Percentiles rank a stretch among this genome's conserved stretches.
phyloP scores from a whole-genome alignment of 2,113 vertebrate species.

The Gavia stellata region DNA sequence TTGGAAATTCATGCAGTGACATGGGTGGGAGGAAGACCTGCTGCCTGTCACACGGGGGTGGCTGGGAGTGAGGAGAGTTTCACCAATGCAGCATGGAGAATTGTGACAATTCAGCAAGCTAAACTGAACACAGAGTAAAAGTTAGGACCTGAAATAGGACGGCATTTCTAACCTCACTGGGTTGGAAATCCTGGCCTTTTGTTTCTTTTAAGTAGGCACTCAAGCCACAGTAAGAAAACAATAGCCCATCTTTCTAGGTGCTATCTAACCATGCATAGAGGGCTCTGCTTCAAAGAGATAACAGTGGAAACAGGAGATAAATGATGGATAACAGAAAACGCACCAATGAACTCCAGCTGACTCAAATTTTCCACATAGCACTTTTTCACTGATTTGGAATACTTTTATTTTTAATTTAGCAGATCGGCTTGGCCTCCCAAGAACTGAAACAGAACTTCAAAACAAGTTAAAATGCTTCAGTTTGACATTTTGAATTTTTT shows the following conservation, averaged over 20 bases:
- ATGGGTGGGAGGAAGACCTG: not conserved
- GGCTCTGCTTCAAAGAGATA: not conserved
- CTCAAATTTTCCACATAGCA: not conserved
- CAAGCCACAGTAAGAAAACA: not conserved
- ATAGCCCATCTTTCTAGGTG: not conserved
- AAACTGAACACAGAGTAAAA: not conserved
- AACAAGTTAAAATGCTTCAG: not conserved
- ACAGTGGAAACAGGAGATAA: not conserved
- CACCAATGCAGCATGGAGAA: not conserved
- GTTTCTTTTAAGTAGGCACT: not conserved
- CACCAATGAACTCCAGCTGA: not conserved
- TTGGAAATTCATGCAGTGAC: not conserved
- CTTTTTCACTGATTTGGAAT: not conserved
- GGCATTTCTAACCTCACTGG: not conserved
- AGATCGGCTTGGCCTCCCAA: not conserved
- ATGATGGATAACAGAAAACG: not conserved
- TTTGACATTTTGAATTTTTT: not conserved
- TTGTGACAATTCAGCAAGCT: not conserved
- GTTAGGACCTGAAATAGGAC: not conserved
- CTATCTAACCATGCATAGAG: not conserved
- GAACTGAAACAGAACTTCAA: not conserved
- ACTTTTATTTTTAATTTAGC: not conserved
- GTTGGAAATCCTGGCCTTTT: not conserved
- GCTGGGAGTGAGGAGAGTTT: not conserved
- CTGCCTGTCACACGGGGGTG: not conserved